A percentile compares a stretch with the other conserved stretches of the same genome.
phyloP scores from a whole-genome alignment of 2,797 vertebrate species.

The Arctocebus calabarensis region DNA sequence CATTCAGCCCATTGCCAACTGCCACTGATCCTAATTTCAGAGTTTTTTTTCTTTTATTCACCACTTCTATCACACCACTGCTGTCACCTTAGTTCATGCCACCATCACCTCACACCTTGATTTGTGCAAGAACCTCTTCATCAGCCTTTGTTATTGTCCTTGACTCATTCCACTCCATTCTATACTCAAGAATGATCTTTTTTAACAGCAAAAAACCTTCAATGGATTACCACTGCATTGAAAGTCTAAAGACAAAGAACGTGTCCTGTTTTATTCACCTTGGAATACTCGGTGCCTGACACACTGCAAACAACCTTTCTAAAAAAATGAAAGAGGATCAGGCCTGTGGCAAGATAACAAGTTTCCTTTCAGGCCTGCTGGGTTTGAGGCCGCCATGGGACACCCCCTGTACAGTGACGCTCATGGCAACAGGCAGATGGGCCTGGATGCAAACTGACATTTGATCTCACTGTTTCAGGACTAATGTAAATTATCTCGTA shows the following conservation, averaged over 20 bases:
- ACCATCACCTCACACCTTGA: background rate
- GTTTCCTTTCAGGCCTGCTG: background rate
- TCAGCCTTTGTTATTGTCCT: background rate
- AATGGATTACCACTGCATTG: background rate
- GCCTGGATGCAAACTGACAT: background rate
- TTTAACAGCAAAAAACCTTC: background rate
- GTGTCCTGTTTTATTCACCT: background rate
- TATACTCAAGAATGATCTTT: background rate
- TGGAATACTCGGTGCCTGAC: background rate
- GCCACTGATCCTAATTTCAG: background rate
- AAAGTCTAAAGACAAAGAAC: background rate
- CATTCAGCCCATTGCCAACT: background rate
- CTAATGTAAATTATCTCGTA: slow-evolving; percentile 47
- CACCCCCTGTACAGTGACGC: background rate
- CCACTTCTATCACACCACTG: background rate
- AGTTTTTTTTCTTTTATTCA: background rate
- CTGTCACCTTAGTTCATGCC: background rate
- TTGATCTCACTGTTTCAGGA: slow-evolving; percentile 47
- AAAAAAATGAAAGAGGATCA: background rate
- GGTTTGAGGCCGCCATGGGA: background rate
- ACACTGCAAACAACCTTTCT: background rate
- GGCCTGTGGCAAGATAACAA: background rate
- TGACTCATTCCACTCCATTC: background rate
- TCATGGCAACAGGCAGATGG: background rate
- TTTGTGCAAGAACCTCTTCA: background rate